Evolutionary conservation across 1,140 invertebrate genomes (phyloP).

Genomic region (Berghia stephanieae): DNA sequence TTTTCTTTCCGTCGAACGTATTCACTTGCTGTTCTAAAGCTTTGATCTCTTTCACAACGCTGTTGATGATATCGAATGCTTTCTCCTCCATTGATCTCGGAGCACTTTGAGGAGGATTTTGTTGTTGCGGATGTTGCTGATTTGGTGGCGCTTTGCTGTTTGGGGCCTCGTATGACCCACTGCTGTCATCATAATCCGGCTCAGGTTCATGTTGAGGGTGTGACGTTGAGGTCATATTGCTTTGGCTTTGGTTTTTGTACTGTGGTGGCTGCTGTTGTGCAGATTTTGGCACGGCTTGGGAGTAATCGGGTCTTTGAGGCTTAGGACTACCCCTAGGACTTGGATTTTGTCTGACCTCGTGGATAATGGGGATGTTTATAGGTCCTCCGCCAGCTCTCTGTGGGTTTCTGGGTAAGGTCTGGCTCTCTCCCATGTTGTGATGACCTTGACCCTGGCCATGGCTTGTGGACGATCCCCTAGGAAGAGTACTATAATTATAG

Average conservation of each 20-base stretch:
- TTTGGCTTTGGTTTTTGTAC: background rate
- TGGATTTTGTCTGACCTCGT: background rate
- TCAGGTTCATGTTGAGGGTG: constrained; percentile 50
- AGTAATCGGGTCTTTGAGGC: constrained; percentile 21
- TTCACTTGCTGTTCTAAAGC: constrained; percentile 81
- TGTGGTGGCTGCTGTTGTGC: constrained; percentile 13
- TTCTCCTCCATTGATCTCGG: constrained; percentile 78
- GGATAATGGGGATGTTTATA: constrained; percentile 29
- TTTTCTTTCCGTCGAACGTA: constrained; percentile 76
- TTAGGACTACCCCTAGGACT: constrained; percentile 5
- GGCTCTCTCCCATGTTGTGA: too few species aligned
- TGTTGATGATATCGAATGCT: constrained; percentile 78
- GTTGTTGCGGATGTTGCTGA: constrained; percentile 52
- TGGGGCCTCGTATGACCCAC: background rate
- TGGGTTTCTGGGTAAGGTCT: background rate
- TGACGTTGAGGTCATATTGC: constrained; percentile 61
- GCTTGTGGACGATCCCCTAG: background rate
- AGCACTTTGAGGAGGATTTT: too few species aligned
- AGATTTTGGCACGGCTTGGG: constrained; percentile 20
- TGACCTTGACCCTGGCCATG: too few species aligned
- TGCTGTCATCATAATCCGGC: background rate
- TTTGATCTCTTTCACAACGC: constrained; percentile 82
- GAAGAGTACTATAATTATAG: background rate
- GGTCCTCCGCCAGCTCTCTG: background rate
- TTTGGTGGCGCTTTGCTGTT: constrained; percentile 40